Conservation (phyloP, 1,140 invertebrate genomes). For the Caenorhabditis remanei region DNA sequence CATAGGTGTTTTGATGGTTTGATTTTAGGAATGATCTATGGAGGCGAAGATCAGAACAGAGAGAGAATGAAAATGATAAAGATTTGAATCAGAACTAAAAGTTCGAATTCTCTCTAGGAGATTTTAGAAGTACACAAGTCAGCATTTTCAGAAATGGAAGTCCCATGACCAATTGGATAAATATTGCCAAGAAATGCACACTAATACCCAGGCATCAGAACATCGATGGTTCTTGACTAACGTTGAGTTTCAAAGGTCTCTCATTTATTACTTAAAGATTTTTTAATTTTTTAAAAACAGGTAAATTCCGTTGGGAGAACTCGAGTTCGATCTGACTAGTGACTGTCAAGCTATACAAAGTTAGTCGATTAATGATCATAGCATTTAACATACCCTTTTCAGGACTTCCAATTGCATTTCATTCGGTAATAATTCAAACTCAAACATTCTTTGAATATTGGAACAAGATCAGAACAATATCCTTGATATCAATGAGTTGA, state of each 20-base stretch:
- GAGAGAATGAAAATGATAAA: neutral
- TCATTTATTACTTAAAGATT: too few relatives aligned
- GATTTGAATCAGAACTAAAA: neutral
- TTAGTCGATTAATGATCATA: too few relatives aligned
- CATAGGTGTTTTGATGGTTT: conserved; percentile 41
- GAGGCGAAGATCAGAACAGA: conserved; percentile 5
- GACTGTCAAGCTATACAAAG: too few relatives aligned
- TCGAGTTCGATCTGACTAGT: neutral
- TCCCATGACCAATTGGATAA: too few relatives aligned
- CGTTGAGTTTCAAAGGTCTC: too few relatives aligned
- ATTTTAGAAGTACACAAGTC: too few relatives aligned
- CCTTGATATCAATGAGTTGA: neutral
- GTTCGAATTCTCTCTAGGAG: too few relatives aligned
- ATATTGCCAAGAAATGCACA: too few relatives aligned
- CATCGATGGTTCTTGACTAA: too few relatives aligned
- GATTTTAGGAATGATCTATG: conserved; percentile 30
- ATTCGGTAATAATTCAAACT: conserved; percentile 6
- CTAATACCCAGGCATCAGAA: too few relatives aligned
- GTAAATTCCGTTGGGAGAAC: neutral
- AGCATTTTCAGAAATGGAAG: too few relatives aligned
- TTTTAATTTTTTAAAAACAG: too few relatives aligned
- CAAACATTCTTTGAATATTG: neutral
- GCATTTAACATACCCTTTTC: neutral
- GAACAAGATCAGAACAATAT: neutral
- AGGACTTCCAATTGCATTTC: conserved; percentile 39